Conservation (phyloP, 2,797 vertebrate genomes). For the Adrianichthys oophorus region DNA sequence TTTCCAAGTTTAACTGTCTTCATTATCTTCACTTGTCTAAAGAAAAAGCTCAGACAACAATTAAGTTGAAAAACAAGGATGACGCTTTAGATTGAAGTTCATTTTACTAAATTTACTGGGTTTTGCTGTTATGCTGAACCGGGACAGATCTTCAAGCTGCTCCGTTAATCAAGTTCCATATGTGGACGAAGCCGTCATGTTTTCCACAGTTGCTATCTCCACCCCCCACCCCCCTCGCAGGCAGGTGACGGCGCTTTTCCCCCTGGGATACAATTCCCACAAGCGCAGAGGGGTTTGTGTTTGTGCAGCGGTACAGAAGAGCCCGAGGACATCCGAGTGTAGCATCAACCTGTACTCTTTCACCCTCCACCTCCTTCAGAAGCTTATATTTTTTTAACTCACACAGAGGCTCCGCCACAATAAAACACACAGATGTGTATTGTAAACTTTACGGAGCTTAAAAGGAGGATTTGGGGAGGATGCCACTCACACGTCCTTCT, state of each 20-base stretch:
- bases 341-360: conserved; percentile 6
- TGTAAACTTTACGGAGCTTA: conserved; percentile 63
- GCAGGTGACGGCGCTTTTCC: conserved; percentile 69
- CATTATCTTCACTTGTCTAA: too few relatives aligned
- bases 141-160: too few relatives aligned
- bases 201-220: conserved; percentile 73
- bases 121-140: neutral
- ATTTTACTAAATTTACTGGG: neutral
- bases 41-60: too few relatives aligned
- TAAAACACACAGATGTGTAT: conserved; percentile 27
- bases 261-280: conserved; percentile 67
- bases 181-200: conserved; percentile 56
- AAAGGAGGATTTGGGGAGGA: conserved; percentile 47
- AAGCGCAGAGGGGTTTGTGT: conserved; percentile 66
- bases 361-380: neutral
- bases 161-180: conserved; percentile 32
- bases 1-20: too few relatives aligned
- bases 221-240: conserved; percentile 45
- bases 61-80: too few relatives aligned
- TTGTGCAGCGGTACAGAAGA: conserved; percentile 54
- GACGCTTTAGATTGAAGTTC: conserved; percentile 5
- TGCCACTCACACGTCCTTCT: conserved; percentile 52
- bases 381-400: neutral
- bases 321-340: conserved; percentile 68
- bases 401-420: neutral